Conservation (phyloP, 2,888 invertebrate species). For the Drosophila picticornis region DNA sequence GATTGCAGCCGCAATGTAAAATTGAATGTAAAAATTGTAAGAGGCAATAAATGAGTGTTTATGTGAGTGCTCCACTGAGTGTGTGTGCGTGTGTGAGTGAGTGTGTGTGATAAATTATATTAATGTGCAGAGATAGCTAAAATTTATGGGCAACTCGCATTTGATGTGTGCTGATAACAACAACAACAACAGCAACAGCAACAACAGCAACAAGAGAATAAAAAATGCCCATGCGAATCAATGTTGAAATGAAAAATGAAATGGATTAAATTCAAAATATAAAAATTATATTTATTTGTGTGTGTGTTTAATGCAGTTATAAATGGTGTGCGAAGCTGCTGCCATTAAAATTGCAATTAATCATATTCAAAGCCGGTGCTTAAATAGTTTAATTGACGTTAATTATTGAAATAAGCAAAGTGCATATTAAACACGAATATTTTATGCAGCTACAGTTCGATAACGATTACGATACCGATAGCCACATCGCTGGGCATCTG, state of each 20-base stretch:
- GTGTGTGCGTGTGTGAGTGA: conserved; percentile 9
- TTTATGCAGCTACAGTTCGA: conserved; percentile 7
- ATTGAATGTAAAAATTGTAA: conserved; percentile 49
- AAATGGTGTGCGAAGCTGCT: conserved; percentile 48
- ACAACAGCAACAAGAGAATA: neutral
- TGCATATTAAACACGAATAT: conserved; percentile 12
- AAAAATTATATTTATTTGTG: conserved; percentile 3
- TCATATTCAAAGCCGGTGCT: conserved; percentile 49
- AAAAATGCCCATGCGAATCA: conserved; percentile 45
- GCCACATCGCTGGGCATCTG: neutral
- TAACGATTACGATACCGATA: neutral
- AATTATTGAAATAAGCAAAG: conserved; percentile 32
- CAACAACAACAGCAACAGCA: neutral
- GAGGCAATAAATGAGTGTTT: conserved; percentile 50
- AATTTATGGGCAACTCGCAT: conserved; percentile 62
- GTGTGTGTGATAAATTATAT: conserved; percentile 67
- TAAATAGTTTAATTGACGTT: conserved; percentile 63
- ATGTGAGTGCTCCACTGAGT: conserved; percentile 14
- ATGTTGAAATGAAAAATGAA: conserved; percentile 26
- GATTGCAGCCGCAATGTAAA: conserved; percentile 68
- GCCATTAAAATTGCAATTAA: conserved; percentile 58
- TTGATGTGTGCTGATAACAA: conserved; percentile 51
- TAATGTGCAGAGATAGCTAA: conserved; percentile 73
- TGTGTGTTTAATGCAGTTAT: conserved; percentile 23
- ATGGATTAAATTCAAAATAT: conserved; percentile 43